Evolutionary conservation across 2,113 vertebrate species (phyloP).

Genomic region (Cyanistes caeruleus): DNA sequence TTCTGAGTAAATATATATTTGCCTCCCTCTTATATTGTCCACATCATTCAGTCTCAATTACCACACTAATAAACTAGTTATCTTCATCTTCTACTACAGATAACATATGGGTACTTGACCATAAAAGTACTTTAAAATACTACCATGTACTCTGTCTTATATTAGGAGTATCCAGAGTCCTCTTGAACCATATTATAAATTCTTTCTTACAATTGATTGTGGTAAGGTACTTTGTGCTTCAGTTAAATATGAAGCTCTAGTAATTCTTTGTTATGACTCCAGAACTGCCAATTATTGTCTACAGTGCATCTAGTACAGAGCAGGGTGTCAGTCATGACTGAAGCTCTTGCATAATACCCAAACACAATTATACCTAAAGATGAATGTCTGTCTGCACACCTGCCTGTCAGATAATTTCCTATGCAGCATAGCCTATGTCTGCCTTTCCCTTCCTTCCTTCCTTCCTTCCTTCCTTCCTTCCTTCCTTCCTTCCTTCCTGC

Average conservation of each 20-base stretch:
- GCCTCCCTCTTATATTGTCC: constrained; percentile 30
- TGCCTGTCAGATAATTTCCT: not conserved
- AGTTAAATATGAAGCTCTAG: not conserved
- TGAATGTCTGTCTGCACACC: not conserved
- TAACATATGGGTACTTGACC: not conserved
- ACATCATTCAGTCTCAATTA: constrained; percentile 44
- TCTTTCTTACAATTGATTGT: not conserved
- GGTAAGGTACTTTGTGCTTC: not conserved
- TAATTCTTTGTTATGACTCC: constrained; percentile 1
- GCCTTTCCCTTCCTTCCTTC: too few relatives aligned
- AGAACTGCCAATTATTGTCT: not conserved
- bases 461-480: accelerated
- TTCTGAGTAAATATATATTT: constrained; percentile 60
- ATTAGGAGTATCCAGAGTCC: not conserved
- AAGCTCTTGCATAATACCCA: not conserved
- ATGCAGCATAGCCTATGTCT: too few relatives aligned
- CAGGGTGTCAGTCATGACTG: not conserved
- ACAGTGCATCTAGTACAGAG: not conserved
- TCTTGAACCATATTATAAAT: not conserved
- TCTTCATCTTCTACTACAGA: constrained; percentile 6
- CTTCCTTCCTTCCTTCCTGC: too few relatives aligned
- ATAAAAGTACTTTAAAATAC: constrained; percentile 20
- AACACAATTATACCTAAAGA: not conserved
- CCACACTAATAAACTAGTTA: constrained; percentile 38
- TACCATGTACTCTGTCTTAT: not conserved